phyloP scores from a whole-genome alignment of 2,888 invertebrate species.

The Phasia obesa region DNA sequence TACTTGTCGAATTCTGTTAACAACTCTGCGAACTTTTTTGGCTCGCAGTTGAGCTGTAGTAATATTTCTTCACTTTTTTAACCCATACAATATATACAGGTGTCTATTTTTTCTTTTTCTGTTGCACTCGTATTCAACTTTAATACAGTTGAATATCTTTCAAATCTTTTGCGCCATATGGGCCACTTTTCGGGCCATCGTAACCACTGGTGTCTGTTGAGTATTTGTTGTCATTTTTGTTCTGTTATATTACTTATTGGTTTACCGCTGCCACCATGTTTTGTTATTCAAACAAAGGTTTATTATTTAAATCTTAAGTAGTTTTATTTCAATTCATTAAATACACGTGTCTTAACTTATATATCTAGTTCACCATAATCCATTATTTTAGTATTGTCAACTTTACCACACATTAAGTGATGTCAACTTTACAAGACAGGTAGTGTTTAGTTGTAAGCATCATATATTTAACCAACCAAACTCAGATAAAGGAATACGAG shows the following conservation, averaged over 20 bases:
- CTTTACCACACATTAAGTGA: no score
- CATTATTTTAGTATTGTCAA: no score
- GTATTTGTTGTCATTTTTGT: slow-evolving; percentile 11
- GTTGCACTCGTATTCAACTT: neutral
- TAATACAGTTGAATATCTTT: slow-evolving; percentile 19
- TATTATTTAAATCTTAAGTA: no score
- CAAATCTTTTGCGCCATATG: slow-evolving; percentile 21
- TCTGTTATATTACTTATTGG: neutral
- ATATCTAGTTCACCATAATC: no score
- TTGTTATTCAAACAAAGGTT: no score
- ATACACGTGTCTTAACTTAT: no score
- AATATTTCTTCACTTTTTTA: slow-evolving; percentile 1
- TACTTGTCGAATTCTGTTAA: slow-evolving; percentile 18
- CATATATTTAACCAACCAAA: no score
- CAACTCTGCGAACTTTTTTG: neutral
- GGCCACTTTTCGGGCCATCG: neutral
- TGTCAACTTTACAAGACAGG: no score
- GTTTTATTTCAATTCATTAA: no score
- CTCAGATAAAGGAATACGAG: no score
- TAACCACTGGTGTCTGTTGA: slow-evolving; percentile 16
- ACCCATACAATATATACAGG: neutral
- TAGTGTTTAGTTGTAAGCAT: no score
- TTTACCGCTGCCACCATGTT: slow-evolving; percentile 4
- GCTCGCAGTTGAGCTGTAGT: neutral
- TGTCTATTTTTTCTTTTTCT: neutral